Percentiles rank a stretch among this genome's conserved stretches.
These are phyloP conservation scores for Drosophila persimilis DNA, from an alignment of 1,140 invertebrate species.

Conservation along the genomic window DNA sequence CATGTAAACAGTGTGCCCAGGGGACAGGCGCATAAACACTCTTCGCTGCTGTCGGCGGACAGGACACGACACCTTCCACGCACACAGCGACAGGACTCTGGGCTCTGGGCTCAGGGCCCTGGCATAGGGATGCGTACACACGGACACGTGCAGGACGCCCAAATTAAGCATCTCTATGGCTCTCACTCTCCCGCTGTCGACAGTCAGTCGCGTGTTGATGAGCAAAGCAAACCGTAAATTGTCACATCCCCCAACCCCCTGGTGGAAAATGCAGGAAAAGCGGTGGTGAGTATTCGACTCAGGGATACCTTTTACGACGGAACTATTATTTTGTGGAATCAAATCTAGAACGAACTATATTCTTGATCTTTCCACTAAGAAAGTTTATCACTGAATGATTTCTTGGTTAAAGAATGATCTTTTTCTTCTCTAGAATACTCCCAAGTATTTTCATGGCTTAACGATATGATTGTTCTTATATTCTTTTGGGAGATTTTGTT, in stretches of 20 bases:
- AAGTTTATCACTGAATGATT: too few species aligned
- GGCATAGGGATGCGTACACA: constrained; percentile 14
- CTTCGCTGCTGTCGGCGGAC: constrained; percentile 29
- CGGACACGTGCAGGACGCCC: constrained; percentile 56
- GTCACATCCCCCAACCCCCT: constrained; percentile 47
- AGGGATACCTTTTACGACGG: not conserved
- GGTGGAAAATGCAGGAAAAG: not conserved
- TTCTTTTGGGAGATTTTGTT: too few species aligned
- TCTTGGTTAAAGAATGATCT: too few species aligned
- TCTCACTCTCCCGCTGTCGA: not conserved
- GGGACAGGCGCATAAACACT: constrained; percentile 36
- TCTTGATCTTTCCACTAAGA: too few species aligned
- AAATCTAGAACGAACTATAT: too few species aligned
- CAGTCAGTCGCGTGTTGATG: constrained; percentile 66
- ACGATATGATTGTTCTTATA: too few species aligned
- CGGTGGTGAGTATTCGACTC: constrained; percentile 1
- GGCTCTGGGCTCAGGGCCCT: not conserved
- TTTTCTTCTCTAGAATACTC: too few species aligned
- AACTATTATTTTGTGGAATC: too few species aligned
- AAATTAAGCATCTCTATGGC: constrained; percentile 69
- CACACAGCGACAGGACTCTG: not conserved
- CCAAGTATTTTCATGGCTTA: too few species aligned
- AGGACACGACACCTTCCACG: constrained; percentile 65
- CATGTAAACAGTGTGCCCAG: constrained; percentile 63
- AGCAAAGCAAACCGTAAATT: constrained; percentile 74